Percentiles rank a stretch among this genome's conserved stretches.
These are phyloP conservation scores for Sciurus carolinensis DNA, from an alignment of 2,797 vertebrate species.

Conservation along the genomic window DNA sequence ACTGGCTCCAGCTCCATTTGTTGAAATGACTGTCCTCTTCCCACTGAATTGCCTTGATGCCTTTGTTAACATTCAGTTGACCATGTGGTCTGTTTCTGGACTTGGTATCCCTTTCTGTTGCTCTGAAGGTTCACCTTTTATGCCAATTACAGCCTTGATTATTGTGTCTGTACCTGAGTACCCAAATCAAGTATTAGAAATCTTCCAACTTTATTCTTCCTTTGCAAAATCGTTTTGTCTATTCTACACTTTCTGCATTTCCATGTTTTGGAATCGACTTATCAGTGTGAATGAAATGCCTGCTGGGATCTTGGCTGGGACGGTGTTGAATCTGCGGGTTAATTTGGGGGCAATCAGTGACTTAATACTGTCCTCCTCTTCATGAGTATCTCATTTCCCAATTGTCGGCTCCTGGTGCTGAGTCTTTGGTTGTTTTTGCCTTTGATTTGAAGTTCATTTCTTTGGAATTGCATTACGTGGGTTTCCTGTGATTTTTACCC, in stretches of 20 bases:
- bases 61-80: neutral
- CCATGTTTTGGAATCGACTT: neutral
- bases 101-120: neutral
- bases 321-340: neutral
- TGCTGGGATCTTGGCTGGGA: neutral
- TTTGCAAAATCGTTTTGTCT: neutral
- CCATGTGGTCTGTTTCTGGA: neutral
- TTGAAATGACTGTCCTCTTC: neutral
- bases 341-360: neutral
- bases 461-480: neutral
- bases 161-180: neutral
- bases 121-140: neutral
- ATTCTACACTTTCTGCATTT: neutral
- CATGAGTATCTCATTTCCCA: neutral
- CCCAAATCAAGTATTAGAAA: neutral
- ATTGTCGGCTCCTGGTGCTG: neutral
- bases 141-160: neutral
- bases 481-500: neutral
- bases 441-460: neutral
- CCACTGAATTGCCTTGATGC: neutral
- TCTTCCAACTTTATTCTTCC: neutral
- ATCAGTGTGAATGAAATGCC: neutral
- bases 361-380: neutral
- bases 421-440: neutral
- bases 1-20: neutral